A percentile compares a stretch with the other conserved stretches of the same genome.
These are phyloP conservation scores for Ectropis crepuscularia DNA, from an alignment of 2,888 invertebrate species.

Conservation along the genomic window DNA sequence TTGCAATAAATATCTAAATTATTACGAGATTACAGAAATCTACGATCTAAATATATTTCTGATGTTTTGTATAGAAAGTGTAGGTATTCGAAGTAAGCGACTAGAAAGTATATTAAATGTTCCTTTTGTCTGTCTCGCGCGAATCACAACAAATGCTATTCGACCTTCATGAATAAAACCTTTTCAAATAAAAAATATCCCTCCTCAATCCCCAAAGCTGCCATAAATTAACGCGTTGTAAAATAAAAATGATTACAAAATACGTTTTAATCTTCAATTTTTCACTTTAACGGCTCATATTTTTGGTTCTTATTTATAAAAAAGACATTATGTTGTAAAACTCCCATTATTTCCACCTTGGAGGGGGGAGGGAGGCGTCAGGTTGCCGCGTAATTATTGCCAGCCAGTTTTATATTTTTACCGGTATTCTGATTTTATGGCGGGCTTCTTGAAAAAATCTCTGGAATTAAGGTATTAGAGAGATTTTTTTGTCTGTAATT, in stretches of 20 bases:
- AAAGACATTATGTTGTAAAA: slow-evolving; percentile 31
- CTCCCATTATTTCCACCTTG: slow-evolving; percentile 29
- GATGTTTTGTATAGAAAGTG: too few relatives aligned
- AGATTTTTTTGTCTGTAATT: slow-evolving; percentile 7
- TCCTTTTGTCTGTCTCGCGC: too few relatives aligned
- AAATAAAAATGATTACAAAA: slow-evolving; percentile 13
- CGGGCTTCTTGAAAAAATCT: slow-evolving; percentile 16
- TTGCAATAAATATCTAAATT: too few relatives aligned
- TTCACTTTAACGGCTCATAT: slow-evolving; percentile 24
- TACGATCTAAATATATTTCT: too few relatives aligned
- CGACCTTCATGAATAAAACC: not conserved
- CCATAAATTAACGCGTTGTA: slow-evolving; percentile 4
- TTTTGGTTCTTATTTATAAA: slow-evolving; percentile 23
- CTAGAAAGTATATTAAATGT: too few relatives aligned
- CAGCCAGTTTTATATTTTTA: slow-evolving; percentile 25
- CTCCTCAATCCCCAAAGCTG: not conserved
- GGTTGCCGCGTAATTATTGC: slow-evolving; percentile 27
- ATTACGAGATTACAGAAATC: too few relatives aligned
- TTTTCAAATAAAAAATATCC: not conserved
- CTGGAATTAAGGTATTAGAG: slow-evolving; percentile 20
- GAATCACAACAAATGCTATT: not conserved
- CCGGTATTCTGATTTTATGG: slow-evolving; percentile 26
- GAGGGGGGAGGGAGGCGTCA: slow-evolving; percentile 12
- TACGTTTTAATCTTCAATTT: slow-evolving; percentile 18
- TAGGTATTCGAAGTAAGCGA: too few relatives aligned